These are phyloP conservation scores for Aphrocallistes beatrix DNA, from an alignment of 37 sponge, comb jelly and placozoan genomes.

Conservation along the genomic window DNA sequence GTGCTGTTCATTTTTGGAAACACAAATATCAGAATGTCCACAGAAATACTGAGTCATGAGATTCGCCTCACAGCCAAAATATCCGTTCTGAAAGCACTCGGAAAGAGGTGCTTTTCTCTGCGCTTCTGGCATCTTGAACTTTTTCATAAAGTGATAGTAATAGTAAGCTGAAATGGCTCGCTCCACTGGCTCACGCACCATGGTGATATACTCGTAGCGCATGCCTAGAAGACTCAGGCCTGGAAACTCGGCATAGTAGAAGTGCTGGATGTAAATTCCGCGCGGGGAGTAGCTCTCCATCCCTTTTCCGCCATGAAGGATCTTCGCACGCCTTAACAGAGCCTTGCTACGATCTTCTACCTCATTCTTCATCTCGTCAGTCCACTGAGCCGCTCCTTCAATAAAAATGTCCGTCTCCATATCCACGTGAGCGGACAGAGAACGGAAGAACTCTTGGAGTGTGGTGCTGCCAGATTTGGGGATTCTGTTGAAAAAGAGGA, in stretches of 20 bases:
- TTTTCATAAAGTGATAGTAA: constrained; percentile 69
- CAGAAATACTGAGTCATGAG: constrained; percentile 78
- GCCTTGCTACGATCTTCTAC: constrained; percentile 4
- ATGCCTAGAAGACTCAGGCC: neutral
- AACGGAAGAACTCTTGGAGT: constrained; percentile 31
- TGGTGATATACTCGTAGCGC: constrained; percentile 45
- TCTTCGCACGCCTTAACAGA: neutral
- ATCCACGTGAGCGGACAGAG: neutral
- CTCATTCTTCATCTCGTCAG: neutral
- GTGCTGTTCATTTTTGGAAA: constrained; percentile 11
- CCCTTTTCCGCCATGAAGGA: neutral
- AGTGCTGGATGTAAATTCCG: constrained; percentile 56
- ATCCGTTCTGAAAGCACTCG: constrained; percentile 34
- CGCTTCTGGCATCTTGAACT: constrained; percentile 23
- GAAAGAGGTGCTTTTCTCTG: constrained; percentile 33
- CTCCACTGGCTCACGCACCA: constrained; percentile 60
- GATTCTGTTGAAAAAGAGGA: constrained; percentile 51
- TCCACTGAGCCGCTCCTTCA: constrained; percentile 65
- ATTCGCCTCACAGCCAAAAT: constrained; percentile 55
- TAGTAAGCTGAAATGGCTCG: constrained; percentile 55
- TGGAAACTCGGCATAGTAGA: constrained; percentile 51
- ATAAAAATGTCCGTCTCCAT: constrained; percentile 34
- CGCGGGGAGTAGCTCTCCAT: neutral
- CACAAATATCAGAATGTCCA: constrained; percentile 55
- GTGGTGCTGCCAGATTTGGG: constrained; percentile 83